Conservation (phyloP, 1,140 invertebrate species). For the Heliconius hermathena region DNA sequence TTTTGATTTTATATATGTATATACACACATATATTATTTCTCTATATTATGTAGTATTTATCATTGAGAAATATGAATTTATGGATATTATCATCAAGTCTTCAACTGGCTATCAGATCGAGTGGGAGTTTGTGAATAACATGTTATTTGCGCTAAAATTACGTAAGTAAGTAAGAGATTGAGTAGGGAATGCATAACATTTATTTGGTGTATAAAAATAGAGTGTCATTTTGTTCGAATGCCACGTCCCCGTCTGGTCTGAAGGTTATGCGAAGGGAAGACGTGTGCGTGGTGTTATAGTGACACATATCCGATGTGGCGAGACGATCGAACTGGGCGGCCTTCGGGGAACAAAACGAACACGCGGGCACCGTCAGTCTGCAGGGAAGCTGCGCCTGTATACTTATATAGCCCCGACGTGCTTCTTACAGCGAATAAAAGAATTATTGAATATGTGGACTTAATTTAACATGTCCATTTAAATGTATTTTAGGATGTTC, state of each 20-base stretch:
- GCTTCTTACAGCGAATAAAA: conserved; percentile 38
- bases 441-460: conserved; percentile 33
- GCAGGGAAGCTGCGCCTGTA: conserved; percentile 49
- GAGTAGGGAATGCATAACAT: conserved; percentile 17
- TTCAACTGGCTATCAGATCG: conserved; percentile 1
- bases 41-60: not conserved
- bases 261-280: conserved; percentile 61
- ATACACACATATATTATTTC: not conserved
- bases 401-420: conserved; percentile 18
- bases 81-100: conserved; percentile 2
- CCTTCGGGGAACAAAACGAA: conserved; percentile 73
- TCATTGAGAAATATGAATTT: conserved; percentile 17
- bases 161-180: conserved; percentile 15
- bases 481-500: conserved; percentile 30
- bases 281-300: conserved; percentile 70
- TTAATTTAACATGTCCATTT: conserved; percentile 28
- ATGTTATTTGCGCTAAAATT: conserved; percentile 23
- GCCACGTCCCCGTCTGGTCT: conserved; percentile 55
- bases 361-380: conserved; percentile 48
- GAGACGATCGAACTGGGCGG: conserved; percentile 66
- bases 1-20: not conserved
- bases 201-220: conserved; percentile 44
- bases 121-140: conserved; percentile 23
- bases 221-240: conserved; percentile 56
- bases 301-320: conserved; percentile 75